Conservation (phyloP, 2,888 invertebrate genomes). For the Oasisia sp. region DNA sequence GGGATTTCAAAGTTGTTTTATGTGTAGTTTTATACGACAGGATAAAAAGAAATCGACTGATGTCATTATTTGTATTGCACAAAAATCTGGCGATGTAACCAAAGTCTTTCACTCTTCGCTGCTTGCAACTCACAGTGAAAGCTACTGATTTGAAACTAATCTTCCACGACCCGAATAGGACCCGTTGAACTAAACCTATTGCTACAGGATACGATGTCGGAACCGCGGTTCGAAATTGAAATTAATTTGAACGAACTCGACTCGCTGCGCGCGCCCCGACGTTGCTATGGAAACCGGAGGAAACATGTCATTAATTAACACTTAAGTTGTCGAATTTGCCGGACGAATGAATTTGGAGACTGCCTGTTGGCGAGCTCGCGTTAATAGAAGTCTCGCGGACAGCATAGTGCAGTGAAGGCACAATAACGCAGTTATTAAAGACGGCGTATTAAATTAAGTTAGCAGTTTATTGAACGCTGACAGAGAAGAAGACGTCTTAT, state of each 20-base stretch:
- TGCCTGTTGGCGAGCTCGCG: not conserved
- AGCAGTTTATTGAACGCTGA: not conserved
- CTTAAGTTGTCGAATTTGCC: conserved; percentile 17
- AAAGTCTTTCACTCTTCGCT: not conserved
- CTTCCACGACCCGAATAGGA: not conserved
- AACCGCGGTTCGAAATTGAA: not conserved
- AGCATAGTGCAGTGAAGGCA: not conserved
- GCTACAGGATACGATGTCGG: not conserved
- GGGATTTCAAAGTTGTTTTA: no score
- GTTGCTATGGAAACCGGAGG: not conserved
- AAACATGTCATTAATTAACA: not conserved
- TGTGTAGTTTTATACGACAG: no score
- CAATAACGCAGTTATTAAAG: not conserved
- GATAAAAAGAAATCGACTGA: not conserved
- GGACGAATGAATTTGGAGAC: not conserved
- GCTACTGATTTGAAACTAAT: not conserved
- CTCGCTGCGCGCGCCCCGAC: not conserved
- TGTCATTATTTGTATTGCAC: not conserved
- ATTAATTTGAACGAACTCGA: not conserved
- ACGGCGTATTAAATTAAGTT: not conserved
- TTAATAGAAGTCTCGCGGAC: not conserved
- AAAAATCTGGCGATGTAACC: not conserved
- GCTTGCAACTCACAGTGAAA: not conserved
- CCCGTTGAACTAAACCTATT: not conserved
- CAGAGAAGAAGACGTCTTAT: not conserved